A percentile compares a stretch with the other conserved stretches of the same genome.
Conservation (phyloP, 2,113 vertebrate genomes). For the Miniopterus natalensis region DNA sequence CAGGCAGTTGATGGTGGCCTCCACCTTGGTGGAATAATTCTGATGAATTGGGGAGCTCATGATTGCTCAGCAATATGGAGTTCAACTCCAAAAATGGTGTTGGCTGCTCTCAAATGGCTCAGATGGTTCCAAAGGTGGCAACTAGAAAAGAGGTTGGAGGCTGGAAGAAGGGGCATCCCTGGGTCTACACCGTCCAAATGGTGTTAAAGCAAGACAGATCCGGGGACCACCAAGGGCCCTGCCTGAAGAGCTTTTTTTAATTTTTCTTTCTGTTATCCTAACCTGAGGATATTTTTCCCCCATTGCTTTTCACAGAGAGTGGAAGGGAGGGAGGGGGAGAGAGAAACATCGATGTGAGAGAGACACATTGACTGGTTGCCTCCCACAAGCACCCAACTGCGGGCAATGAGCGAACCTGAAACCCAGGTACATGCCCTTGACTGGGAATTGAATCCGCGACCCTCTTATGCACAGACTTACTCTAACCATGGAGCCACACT, state of each 20-base stretch:
- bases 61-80: not conserved
- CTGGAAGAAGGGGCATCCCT: not conserved
- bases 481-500: no score
- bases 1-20: not conserved
- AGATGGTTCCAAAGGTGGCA: not conserved
- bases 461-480: no score
- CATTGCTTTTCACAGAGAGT: not conserved
- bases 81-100: not conserved
- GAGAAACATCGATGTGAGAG: no score
- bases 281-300: no score
- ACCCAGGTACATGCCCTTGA: no score
- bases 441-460: no score
- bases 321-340: no score
- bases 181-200: not conserved
- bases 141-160: not conserved
- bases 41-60: not conserved
- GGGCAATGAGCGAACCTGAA: no score
- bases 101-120: not conserved
- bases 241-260: not conserved
- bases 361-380: no score
- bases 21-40: not conserved
- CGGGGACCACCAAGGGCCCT: fast-evolving
- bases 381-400: no score
- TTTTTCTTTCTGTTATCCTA: no score
- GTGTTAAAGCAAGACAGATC: not conserved